These are phyloP conservation scores for Microcebus murinus DNA, from an alignment of 2,113 vertebrate genomes.

Conservation along the genomic window DNA sequence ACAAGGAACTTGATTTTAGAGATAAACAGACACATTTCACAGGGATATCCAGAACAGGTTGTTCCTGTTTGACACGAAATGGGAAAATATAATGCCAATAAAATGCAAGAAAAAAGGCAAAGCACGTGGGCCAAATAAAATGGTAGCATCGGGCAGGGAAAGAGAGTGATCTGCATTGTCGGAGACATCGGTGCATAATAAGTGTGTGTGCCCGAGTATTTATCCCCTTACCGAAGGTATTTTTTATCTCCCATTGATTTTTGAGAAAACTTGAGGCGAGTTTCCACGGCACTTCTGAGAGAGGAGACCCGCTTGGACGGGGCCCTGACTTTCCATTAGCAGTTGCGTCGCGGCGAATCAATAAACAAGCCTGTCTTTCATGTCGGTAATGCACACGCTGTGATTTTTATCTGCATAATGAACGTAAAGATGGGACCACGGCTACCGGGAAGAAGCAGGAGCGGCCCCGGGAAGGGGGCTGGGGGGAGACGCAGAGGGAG, in stretches of 20 bases:
- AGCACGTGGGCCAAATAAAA: background rate
- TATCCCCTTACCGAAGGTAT: background rate
- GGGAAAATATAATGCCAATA: conserved; percentile 46
- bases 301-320: rapidly evolving
- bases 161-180: rapidly evolving
- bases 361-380: background rate
- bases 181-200: background rate
- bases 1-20: conserved; percentile 74
- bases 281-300: background rate
- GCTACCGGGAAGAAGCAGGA: background rate
- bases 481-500: background rate
- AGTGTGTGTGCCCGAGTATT: rapidly evolving
- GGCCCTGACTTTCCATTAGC: background rate
- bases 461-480: rapidly evolving
- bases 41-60: conserved; percentile 28
- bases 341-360: background rate
- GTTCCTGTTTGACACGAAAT: background rate
- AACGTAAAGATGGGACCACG: background rate
- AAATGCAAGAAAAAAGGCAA: conserved; percentile 41
- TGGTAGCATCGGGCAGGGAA: background rate
- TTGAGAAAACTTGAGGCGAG: background rate
- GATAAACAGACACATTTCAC: conserved; percentile 59
- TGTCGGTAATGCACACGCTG: background rate
- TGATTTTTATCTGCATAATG: background rate
- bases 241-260: conserved; percentile 28